Evolutionary conservation across 2,113 vertebrate genomes (phyloP).

Genomic region (Carollia perspicillata): DNA sequence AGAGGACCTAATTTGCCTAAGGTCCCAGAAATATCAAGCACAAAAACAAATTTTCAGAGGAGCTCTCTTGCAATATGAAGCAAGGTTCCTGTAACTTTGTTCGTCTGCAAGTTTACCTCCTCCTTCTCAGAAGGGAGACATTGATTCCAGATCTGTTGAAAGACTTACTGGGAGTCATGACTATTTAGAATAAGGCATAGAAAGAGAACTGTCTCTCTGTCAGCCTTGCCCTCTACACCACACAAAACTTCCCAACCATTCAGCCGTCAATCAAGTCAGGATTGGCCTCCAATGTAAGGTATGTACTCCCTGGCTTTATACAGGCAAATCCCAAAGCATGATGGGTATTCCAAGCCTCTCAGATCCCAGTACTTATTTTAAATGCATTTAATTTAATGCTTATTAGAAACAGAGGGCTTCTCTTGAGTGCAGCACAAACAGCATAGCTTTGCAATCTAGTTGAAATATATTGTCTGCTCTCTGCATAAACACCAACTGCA

Average conservation of each 20-base stretch:
- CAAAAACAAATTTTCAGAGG: neutral
- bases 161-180: too few relatives aligned
- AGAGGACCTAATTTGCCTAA: neutral
- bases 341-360: neutral
- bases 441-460: neutral
- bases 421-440: neutral
- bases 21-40: accelerated
- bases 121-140: neutral
- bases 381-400: neutral
- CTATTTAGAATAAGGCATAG: neutral
- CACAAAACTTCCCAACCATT: neutral
- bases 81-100: neutral
- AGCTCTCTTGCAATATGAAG: neutral
- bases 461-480: neutral
- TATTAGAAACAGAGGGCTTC: neutral
- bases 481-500: neutral
- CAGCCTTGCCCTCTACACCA: too few relatives aligned
- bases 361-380: neutral
- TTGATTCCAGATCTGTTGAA: neutral
- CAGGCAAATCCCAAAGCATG: neutral
- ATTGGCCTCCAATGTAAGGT: accelerated
- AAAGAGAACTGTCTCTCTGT: neutral
- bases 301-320: neutral
- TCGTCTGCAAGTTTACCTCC: accelerated
- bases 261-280: neutral